Evolutionary conservation across 2,888 invertebrate genomes (phyloP), one percentile per base, ranked within the genome.

Genomic region (Mechanitis mazaeus): DNA sequence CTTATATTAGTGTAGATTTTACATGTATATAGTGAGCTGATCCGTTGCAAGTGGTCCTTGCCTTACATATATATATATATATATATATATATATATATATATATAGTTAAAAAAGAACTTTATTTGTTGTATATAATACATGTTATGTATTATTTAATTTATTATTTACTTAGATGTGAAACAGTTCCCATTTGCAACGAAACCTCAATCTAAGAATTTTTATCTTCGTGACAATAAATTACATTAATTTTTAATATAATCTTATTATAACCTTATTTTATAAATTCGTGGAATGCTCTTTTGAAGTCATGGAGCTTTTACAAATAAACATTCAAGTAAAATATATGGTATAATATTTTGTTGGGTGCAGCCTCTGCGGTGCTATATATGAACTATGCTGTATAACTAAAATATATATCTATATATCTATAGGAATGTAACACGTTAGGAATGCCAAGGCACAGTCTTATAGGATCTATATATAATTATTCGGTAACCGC

Each of bases 241-340:
- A 58, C 11, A 50, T 31, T 31, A 11, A 61, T 55, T 60, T 54
- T 53, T 61, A 33, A 55, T 59, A 66, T 59, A 60, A 59, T 55
- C 56, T 59, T 58, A 55, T 56, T 56, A 56, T 66, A 68, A 50
- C 55, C 58, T 61, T 60, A 63, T 60, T 64, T 56, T 59, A 70
- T 74, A 75, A 74, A 80, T 78, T 81, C 76, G 73, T 78, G 87
- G 87, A 87, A 87, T 87, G 87, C 71, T 71, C 75, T 71, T 20
- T 71, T 66, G 74, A 87, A 87, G 87, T 87, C 84, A 87, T 87
- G 87, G 87, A 87, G 85, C 74, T 68, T 62, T 61, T 59, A 58
- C 55, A 47, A 57, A 47, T 59, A 55, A 64, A 50, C 56, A 59
- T 60, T 42, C 59, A 62, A 55, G 56, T 58, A 59, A 56, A 64